Percentiles rank a stretch among this genome's conserved stretches.
Conservation (phyloP, 37 sponge, comb jelly and placozoan genomes). For the Chondrilla cf. caribensis region DNA sequence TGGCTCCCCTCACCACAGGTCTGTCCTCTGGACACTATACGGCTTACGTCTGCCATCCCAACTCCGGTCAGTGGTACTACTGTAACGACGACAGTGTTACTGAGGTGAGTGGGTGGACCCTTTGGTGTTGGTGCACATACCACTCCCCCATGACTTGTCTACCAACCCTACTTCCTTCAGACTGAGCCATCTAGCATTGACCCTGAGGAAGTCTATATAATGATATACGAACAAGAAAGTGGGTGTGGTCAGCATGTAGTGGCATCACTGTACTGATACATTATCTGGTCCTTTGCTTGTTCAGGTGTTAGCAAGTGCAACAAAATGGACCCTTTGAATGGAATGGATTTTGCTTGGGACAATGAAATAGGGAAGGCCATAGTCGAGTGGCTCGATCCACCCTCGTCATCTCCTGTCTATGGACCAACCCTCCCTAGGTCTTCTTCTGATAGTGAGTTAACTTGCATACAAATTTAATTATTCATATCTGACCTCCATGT, state of each 20-base stretch:
- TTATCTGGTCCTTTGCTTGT: no score
- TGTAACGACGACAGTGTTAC: slow-evolving; percentile 66
- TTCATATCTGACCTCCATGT: background rate
- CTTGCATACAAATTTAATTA: background rate
- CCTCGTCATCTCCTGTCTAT: background rate
- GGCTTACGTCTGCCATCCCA: slow-evolving; percentile 41
- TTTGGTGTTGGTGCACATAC: background rate
- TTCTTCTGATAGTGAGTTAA: slow-evolving; percentile 12
- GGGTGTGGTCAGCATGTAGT: background rate
- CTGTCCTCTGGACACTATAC: slow-evolving; percentile 70
- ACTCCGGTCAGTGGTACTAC: slow-evolving; percentile 50
- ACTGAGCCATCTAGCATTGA: slow-evolving; percentile 29
- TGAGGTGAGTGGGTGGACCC: slow-evolving; percentile 27
- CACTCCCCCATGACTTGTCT: no score
- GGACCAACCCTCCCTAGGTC: slow-evolving; percentile 15
- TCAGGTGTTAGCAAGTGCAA: no score
- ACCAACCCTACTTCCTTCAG: slow-evolving; percentile 8
- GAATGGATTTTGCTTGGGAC: slow-evolving; percentile 18
- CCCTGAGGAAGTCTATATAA: slow-evolving; percentile 45
- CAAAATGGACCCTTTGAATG: no score
- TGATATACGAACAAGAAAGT: slow-evolving; percentile 47
- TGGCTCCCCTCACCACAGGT: slow-evolving; percentile 20
- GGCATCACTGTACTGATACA: no score
- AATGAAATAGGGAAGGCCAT: slow-evolving; percentile 4
- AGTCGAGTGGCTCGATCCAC: slow-evolving; percentile 21